These are phyloP conservation scores for Scaptomyza flava DNA, from an alignment of 2,888 invertebrate genomes.

Conservation along the genomic window DNA sequence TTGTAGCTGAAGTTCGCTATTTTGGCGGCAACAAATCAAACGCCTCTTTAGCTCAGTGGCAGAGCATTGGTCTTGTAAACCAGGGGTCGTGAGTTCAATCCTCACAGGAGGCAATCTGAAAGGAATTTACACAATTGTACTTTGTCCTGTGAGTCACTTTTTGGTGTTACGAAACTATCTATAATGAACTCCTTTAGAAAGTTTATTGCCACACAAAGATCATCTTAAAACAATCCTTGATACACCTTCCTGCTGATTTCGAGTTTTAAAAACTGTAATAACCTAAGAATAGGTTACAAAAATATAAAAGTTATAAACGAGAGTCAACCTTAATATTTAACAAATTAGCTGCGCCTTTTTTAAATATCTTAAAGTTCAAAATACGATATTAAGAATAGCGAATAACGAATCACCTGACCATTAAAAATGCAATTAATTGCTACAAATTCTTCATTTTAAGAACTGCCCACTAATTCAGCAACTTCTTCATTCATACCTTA, in stretches of 20 bases:
- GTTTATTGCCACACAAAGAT: too few species aligned
- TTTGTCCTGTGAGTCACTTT: not conserved
- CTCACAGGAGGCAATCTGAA: constrained; percentile 90
- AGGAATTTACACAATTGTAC: too few species aligned
- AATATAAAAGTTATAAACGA: too few species aligned
- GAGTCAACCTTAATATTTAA: too few species aligned
- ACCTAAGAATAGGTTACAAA: too few species aligned
- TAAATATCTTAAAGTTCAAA: too few species aligned
- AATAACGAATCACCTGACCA: not conserved
- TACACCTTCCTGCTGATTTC: too few species aligned
- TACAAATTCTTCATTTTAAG: not conserved
- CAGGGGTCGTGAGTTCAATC: constrained; percentile 96
- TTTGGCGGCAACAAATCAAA: constrained; percentile 31
- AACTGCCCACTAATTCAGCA: constrained; percentile 7
- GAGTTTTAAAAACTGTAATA: too few species aligned
- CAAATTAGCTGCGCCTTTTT: too few species aligned
- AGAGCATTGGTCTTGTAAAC: constrained; percentile 97
- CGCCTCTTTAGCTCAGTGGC: constrained; percentile 96
- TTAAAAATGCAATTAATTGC: constrained; percentile 18
- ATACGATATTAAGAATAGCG: not conserved
- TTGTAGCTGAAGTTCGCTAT: constrained; percentile 45
- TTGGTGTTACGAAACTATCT: not conserved
- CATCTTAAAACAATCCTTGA: too few species aligned
- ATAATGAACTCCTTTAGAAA: too few species aligned
- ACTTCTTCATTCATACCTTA: constrained; percentile 1